These are phyloP conservation scores for Elysia chlorotica DNA, from an alignment of 1,140 invertebrate genomes.

Conservation along the genomic window DNA sequence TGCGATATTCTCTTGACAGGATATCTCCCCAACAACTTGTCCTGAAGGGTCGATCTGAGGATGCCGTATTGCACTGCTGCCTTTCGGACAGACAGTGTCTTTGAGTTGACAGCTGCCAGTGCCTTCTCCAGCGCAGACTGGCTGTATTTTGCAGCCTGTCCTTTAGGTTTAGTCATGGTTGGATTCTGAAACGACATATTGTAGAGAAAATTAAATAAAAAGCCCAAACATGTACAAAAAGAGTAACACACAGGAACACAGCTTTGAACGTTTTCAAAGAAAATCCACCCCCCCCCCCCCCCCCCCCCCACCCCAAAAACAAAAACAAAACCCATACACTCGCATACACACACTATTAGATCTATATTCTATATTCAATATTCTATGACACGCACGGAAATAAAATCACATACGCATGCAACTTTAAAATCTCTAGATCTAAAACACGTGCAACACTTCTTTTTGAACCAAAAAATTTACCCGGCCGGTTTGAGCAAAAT, in stretches of 20 bases:
- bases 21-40: neutral
- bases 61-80: neutral
- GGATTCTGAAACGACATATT: neutral
- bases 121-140: neutral
- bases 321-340: neutral
- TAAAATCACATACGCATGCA: neutral
- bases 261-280: neutral
- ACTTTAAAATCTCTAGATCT: neutral
- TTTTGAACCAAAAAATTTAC: neutral
- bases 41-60: neutral
- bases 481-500: constrained; percentile 1
- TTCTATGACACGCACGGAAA: neutral
- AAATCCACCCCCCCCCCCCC: neutral
- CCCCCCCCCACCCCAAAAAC: neutral
- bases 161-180: neutral
- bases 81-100: neutral
- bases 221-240: neutral
- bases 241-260: neutral
- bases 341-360: neutral
- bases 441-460: neutral
- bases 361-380: neutral
- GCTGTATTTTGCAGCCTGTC: neutral
- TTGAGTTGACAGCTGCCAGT: neutral
- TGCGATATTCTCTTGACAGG: neutral
- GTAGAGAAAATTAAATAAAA: neutral